Base-by-base conservation (phyloP, 2,113 vertebrate species). In the Macquaria australasica region DNA sequence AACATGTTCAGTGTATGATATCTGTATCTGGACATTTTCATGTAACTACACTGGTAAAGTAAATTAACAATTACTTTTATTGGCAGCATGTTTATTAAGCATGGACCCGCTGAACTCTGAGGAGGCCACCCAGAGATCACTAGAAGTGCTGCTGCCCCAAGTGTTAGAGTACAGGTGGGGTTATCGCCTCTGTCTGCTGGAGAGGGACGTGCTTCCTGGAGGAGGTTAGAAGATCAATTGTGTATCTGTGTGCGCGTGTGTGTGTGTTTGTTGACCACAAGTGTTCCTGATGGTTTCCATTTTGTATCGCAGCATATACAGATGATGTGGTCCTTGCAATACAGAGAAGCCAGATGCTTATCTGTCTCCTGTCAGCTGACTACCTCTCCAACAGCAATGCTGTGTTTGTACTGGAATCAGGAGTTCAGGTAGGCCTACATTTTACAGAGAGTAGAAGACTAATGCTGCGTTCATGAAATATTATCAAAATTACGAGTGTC, bases 361-460 rank as follows among this genome's bases (percentile, higher is more conserved):
- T 99, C 74, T 96, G 97, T 66, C 84, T 99, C 85, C 90, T 99
- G 81, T 97, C 96, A 45, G 93, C 95, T 45, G 91, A 89, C 12
- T 99, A 98, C 3, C 14, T 98, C 72, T 94, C 75, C 0, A 94
- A 95, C 86, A 94, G 91, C 55, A 91, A 89, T 18, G 78, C 92
- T 51, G 85, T 97, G 77, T 99, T 98, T 90, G 97, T 97, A 63
- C 91, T 99, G n/a, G 96, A 97, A 88, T 96, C 97, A 63, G 97
- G 97, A 0, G 90, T 98, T 66, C 96, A 96, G 85, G 96, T 93
- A 80, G 21, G 20, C 18, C 15, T 16, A 18, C 0, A 5, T 73
- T 4, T 45, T 59, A 51, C n/a, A 20, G 41, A 55, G 45, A 77
- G 23, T 6, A 20, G 6, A 58, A 4, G 34, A 16, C 53, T 45